These are phyloP conservation scores for Sarcophaga bullata DNA, from an alignment of 1,140 invertebrate species.

Conservation along the genomic window DNA sequence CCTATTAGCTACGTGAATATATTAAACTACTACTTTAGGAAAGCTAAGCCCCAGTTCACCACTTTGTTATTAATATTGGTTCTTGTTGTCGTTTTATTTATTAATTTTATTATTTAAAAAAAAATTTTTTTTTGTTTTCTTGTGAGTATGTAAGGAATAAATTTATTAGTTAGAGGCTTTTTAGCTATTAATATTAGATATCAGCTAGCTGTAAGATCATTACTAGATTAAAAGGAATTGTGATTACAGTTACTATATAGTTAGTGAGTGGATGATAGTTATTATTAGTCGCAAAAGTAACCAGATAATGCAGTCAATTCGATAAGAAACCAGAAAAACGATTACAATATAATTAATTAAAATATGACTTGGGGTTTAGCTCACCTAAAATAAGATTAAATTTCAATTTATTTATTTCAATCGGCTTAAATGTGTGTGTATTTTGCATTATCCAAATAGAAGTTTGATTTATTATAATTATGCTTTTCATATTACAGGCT, in stretches of 20 bases:
- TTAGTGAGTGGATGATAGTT: too few relatives aligned
- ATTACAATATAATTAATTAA: neutral
- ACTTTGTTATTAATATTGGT: conserved; percentile 44
- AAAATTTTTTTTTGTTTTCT: too few relatives aligned
- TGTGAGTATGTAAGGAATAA: too few relatives aligned
- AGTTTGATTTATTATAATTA: neutral
- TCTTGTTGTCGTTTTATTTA: conserved; percentile 17
- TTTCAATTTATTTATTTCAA: conserved; percentile 50
- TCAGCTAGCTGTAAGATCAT: too few relatives aligned
- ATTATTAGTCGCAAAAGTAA: too few relatives aligned
- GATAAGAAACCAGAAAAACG: neutral
- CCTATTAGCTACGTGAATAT: neutral
- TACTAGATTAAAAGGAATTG: too few relatives aligned
- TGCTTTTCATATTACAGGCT: conserved; percentile 49
- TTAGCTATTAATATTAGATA: too few relatives aligned
- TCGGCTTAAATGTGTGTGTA: conserved; percentile 48
- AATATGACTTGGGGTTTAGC: conserved; percentile 65
- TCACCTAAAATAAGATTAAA: conserved; percentile 59
- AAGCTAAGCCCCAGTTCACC: conserved; percentile 66
- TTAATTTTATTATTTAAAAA: neutral
- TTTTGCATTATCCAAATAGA: conserved; percentile 41
- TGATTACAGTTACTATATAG: too few relatives aligned
- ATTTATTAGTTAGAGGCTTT: too few relatives aligned
- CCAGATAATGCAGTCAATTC: neutral
- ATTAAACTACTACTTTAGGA: conserved; percentile 42